Conservation (phyloP, 2,888 invertebrate species). For the Mythimna pallens region DNA sequence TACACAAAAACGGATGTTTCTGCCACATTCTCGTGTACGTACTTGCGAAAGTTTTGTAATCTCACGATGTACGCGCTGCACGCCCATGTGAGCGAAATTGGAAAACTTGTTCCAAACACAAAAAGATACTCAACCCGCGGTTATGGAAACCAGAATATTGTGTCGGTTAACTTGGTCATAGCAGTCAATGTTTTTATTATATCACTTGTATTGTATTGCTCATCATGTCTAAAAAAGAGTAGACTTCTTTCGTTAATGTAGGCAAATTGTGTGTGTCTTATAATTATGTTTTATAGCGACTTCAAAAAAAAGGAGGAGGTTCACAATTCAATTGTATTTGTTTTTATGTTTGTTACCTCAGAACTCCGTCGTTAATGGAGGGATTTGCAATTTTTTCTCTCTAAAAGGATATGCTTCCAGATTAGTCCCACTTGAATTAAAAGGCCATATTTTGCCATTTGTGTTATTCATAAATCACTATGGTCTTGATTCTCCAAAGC, state of each 20-base stretch:
- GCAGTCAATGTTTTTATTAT: neutral
- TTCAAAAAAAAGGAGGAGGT: no score
- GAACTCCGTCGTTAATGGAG: no score
- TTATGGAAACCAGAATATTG: neutral
- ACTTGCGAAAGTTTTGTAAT: slow-evolving; percentile 53
- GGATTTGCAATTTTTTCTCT: no score
- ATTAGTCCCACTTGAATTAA: neutral
- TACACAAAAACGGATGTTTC: slow-evolving; percentile 11
- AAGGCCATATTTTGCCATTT: neutral
- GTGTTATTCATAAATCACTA: no score
- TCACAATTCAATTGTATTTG: no score
- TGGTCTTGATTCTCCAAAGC: no score
- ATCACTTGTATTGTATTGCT: neutral
- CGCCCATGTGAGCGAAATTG: slow-evolving; percentile 38
- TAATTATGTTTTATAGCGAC: no score
- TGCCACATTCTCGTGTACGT: slow-evolving; percentile 7
- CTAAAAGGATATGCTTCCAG: no score
- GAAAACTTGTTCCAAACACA: slow-evolving; percentile 48
- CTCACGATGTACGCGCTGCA: slow-evolving; percentile 25
- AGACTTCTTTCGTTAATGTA: no score
- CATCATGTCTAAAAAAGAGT: neutral
- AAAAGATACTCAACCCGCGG: neutral
- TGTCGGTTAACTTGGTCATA: neutral
- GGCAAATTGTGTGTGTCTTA: no score
- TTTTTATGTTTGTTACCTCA: no score